Base-by-base conservation (phyloP, 2,113 vertebrate genomes). In the Oceanodroma tethys region DNA sequence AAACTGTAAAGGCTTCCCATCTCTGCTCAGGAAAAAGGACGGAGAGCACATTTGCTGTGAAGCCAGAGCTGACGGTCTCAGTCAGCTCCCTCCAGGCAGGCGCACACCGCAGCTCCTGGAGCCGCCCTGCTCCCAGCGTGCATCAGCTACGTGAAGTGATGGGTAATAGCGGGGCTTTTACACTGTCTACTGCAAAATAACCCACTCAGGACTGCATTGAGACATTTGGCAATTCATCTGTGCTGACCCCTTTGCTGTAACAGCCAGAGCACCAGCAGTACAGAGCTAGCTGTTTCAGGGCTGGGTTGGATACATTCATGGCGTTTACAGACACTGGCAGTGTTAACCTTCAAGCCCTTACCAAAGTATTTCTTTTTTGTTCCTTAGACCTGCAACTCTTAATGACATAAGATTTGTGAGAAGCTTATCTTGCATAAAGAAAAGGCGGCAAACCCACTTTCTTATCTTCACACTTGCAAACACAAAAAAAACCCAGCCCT, bases 81-180 rank as follows among this genome's bases (percentile, higher is more conserved):
- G 10, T 7, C 47, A 71, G 15, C 15, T 75, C 18, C 58, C 20
- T 59, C 40, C 65, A 82, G 71, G 20, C 13, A 58, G 60, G 7
- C 55, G 45, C 42, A 13, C 16, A 9, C 6, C 0, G 14, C 32
- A 53, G 38, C 22, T 58, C 48, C 58, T 53, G 50, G 15, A 18
- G 13, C 27, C 4, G 1, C 40, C 62, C 32, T 23, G 40, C 16
- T 21, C 32, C 8, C 73, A 53, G 26, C 0, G 0, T 47, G 26
- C 60, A 38, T n/a, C 70, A 59, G 25, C 42, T 45, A 16, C 0
- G 2, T 13, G 25, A 53, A 50, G 21, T 2, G n/a, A 67, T 55
- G 47, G 68, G 19, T 8, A 22, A 19, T 2, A 53, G 32, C 6
- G 30, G 7, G 40, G 40, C 9, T 81, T 86, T 81, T 63, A 42